Conservation (phyloP, 2,888 invertebrate species). For the Diadegma fenestrale region DNA sequence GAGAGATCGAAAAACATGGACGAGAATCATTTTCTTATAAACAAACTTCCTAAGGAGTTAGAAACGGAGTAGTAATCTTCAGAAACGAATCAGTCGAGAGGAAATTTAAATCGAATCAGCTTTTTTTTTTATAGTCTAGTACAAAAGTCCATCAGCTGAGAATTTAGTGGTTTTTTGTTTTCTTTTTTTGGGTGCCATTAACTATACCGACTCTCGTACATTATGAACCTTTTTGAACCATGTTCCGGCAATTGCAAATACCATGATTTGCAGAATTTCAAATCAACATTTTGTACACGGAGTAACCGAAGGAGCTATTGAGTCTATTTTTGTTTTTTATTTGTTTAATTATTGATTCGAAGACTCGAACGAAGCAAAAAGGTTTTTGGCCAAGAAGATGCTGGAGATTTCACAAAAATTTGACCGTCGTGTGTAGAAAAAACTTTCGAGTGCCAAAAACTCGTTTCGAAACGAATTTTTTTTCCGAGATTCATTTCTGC, state of each 20-base stretch:
- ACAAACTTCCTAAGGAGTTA: background rate
- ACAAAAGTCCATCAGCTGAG: slow-evolving; percentile 39
- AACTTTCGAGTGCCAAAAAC: no score
- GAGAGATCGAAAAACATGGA: background rate
- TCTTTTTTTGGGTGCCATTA: slow-evolving; percentile 30
- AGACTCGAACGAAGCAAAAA: background rate
- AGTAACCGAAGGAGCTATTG: background rate
- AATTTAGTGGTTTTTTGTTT: background rate
- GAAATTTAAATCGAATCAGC: no score
- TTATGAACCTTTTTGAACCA: slow-evolving; percentile 30
- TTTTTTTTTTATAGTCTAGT: slow-evolving; percentile 19
- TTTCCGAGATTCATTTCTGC: background rate
- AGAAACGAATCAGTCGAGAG: background rate
- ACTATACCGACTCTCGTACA: slow-evolving; percentile 38
- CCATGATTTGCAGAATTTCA: background rate
- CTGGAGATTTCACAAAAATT: background rate
- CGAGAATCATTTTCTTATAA: background rate
- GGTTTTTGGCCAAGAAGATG: background rate
- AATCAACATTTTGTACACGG: background rate
- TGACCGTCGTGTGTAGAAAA: background rate
- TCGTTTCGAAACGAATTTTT: no score
- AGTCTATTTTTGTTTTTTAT: background rate
- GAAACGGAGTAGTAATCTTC: background rate
- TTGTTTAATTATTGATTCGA: no score
- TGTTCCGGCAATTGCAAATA: slow-evolving; percentile 21